phyloP scores from a whole-genome alignment of 2,797 vertebrate genomes.

The Enteromius mattozi region DNA sequence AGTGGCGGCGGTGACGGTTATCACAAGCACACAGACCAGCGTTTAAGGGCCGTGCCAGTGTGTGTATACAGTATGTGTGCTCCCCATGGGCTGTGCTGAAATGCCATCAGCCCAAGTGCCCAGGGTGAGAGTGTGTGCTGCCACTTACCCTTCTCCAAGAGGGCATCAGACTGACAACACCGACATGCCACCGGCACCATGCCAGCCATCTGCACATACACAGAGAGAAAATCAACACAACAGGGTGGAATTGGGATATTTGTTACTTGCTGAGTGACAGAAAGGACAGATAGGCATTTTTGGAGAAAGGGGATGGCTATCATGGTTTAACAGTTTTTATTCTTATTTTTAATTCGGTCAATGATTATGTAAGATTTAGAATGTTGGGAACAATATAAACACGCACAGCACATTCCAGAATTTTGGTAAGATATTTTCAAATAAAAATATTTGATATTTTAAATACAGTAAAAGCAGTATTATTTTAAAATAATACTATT shows the following conservation, averaged over 20 bases:
- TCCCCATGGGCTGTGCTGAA: slow-evolving; percentile 33
- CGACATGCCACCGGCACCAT: slow-evolving; percentile 35
- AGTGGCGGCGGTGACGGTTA: slow-evolving; percentile 61
- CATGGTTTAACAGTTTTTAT: neutral
- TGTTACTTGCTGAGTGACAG: slow-evolving; percentile 12
- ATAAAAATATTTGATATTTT: no score
- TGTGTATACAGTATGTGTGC: slow-evolving; percentile 20
- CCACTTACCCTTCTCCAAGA: slow-evolving; percentile 45
- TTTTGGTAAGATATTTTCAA: neutral
- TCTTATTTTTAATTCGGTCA: neutral
- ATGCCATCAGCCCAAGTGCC: slow-evolving; percentile 45
- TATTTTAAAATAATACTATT: neutral
- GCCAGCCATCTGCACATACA: slow-evolving; percentile 48
- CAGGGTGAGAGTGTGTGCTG: slow-evolving; percentile 43
- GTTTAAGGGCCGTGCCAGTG: slow-evolving; percentile 71
- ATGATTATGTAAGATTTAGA: neutral
- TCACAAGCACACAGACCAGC: slow-evolving; percentile 77
- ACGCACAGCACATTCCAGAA: neutral
- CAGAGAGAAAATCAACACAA: slow-evolving; percentile 24
- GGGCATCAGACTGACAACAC: slow-evolving; percentile 45
- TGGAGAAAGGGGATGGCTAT: neutral
- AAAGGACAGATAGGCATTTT: neutral
- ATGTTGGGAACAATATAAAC: neutral
- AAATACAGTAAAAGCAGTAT: neutral
- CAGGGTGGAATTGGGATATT: slow-evolving; percentile 21